Conservation (phyloP, 2,113 vertebrate genomes). For the Octodon degus region DNA sequence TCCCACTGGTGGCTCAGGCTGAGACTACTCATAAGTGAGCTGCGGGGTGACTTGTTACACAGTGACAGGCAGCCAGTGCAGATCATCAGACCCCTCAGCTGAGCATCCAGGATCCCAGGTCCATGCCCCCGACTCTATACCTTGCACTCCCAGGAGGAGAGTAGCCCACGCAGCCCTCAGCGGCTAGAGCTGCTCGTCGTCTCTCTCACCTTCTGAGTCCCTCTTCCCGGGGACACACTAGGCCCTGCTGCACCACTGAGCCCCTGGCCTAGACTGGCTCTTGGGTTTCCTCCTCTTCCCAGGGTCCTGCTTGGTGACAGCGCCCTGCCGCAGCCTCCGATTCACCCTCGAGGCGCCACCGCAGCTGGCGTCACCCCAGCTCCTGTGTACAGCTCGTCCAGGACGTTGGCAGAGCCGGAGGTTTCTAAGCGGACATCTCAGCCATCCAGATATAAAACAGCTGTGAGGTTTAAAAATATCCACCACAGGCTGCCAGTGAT, state of each 20-base stretch:
- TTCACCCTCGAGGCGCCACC: neutral
- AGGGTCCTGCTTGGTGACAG: neutral
- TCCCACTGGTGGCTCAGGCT: neutral
- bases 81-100: neutral
- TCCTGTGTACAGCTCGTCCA: accelerated
- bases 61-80: neutral
- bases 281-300: neutral
- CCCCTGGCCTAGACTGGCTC: neutral
- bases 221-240: accelerated
- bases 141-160: neutral
- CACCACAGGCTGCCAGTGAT: neutral
- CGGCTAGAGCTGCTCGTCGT: neutral
- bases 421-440: neutral
- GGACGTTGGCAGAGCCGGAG: neutral
- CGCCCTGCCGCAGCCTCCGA: neutral
- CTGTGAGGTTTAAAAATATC: slow-evolving; percentile 83
- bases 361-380: accelerated
- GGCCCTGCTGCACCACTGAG: neutral
- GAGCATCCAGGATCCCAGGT: neutral
- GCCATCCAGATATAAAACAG: slow-evolving; percentile 81
- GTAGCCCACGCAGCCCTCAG: accelerated
- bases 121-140: neutral
- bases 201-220: neutral
- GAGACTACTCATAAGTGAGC: neutral
- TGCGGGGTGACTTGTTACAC: neutral